A percentile compares a stretch with the other conserved stretches of the same genome.
Evolutionary conservation across 2,113 vertebrate genomes (phyloP).

Genomic region (Tinamus guttatus): DNA sequence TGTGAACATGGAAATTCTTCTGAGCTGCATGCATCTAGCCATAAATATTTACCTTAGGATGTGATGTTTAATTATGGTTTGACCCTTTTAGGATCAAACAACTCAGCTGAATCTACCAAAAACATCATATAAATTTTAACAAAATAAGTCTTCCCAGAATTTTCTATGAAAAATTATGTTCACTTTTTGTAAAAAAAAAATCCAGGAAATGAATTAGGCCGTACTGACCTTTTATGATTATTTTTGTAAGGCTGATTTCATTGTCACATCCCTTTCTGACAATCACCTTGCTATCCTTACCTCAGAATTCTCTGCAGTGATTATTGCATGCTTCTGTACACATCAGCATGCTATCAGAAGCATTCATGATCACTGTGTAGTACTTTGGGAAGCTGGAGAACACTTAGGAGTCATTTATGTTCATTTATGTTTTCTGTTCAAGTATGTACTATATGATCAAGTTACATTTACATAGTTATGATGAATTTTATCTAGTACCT

Average conservation of each 20-base stretch:
- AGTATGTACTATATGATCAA: conserved; percentile 49
- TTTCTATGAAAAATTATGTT: not conserved
- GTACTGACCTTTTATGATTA: conserved; percentile 29
- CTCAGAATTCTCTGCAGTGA: conserved; percentile 8
- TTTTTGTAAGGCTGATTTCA: conserved; percentile 35
- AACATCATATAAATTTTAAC: not conserved
- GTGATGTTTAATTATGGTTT: not conserved
- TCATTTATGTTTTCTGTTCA: conserved; percentile 25
- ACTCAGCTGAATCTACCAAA: not conserved
- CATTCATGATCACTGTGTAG: not conserved
- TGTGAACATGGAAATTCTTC: not conserved
- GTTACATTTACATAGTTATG: conserved; percentile 58
- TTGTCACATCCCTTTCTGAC: conserved; percentile 56
- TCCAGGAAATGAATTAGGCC: conserved; percentile 9
- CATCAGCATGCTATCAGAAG: not conserved
- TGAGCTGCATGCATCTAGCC: not conserved
- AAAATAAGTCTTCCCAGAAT: not conserved
- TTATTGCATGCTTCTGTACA: not conserved
- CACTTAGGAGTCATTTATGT: conserved; percentile 21
- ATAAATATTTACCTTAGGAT: conserved; percentile 10
- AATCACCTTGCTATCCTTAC: conserved; percentile 33
- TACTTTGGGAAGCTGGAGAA: not conserved
- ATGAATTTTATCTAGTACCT: conserved; percentile 20
- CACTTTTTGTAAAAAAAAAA: not conserved
- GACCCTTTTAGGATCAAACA: not conserved